These are phyloP conservation scores for Sorex maritimensis DNA, from an alignment of 2,797 vertebrate genomes.

Conservation along the genomic window DNA sequence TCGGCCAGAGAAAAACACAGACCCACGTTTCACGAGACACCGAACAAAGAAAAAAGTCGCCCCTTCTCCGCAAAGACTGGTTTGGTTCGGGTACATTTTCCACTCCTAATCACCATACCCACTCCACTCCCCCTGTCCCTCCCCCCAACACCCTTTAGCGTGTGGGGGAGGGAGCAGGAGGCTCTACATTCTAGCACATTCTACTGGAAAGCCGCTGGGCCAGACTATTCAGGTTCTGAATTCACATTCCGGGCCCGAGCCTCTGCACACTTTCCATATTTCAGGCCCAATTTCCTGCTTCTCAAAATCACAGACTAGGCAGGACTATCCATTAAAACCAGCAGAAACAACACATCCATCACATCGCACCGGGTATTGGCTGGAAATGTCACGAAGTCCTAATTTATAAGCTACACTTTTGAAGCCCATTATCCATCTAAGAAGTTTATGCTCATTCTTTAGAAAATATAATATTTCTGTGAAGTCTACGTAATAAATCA, in stretches of 20 bases:
- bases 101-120: too few species aligned
- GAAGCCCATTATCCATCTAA: background rate
- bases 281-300: background rate
- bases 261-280: background rate
- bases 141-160: too few species aligned
- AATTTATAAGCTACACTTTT: conserved; percentile 27
- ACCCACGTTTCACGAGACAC: too few species aligned
- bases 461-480: background rate
- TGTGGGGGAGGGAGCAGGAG: too few species aligned
- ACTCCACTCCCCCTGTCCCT: too few species aligned
- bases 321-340: background rate
- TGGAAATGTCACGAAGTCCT: background rate
- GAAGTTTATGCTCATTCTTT: background rate
- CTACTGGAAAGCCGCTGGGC: too few species aligned
- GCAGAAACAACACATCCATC: background rate
- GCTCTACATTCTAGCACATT: too few species aligned
- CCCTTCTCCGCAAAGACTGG: too few species aligned
- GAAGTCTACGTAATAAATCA: background rate
- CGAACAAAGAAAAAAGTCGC: too few species aligned
- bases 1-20: too few species aligned
- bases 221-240: too few species aligned
- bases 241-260: background rate
- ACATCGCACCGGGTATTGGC: background rate
- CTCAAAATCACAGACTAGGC: background rate
- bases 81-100: too few species aligned